Percentiles rank a stretch among this genome's conserved stretches.
phyloP scores from a whole-genome alignment of 1,140 invertebrate species.

The Drosophila nigrodunni region DNA sequence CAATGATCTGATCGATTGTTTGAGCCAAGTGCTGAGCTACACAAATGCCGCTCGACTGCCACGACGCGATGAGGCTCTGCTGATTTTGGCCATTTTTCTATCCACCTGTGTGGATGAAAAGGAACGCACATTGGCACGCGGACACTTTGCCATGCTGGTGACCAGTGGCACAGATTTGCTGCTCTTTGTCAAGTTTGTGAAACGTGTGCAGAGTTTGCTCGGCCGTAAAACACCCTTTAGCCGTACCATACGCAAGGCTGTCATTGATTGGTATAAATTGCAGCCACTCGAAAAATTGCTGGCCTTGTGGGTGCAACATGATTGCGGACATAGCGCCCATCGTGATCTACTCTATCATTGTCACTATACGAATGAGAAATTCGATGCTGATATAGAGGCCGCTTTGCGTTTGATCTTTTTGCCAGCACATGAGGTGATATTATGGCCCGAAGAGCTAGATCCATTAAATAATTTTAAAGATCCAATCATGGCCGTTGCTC shows the following conservation, averaged over 20 bases:
- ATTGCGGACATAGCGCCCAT: conserved; percentile 40
- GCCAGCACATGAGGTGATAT: conserved; percentile 22
- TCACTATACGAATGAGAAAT: conserved; percentile 45
- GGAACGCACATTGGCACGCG: conserved; percentile 52
- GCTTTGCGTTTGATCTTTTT: conserved; percentile 46
- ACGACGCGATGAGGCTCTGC: conserved; percentile 68
- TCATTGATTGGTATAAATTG: conserved; percentile 64
- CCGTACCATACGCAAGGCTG: conserved; percentile 69
- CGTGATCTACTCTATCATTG: conserved; percentile 59
- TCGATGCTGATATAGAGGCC: conserved; percentile 37
- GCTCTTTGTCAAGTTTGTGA: conserved; percentile 61
- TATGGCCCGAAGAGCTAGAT: conserved; percentile 49
- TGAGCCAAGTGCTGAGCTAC: conserved; percentile 28
- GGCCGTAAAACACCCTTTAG: conserved; percentile 50
- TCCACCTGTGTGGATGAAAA: conserved; percentile 42
- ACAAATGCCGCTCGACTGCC: conserved; percentile 40
- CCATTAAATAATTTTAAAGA: conserved; percentile 31
- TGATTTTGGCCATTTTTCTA: conserved; percentile 68
- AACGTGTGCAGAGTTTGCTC: conserved; percentile 51
- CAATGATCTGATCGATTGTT: conserved; percentile 41
- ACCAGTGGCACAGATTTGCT: conserved; percentile 61
- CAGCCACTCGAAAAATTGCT: conserved; percentile 54
- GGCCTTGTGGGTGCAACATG: conserved; percentile 57
- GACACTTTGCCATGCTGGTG: conserved; percentile 46
- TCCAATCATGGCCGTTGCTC: conserved; percentile 41